Evolutionary conservation across 2,113 vertebrate species (phyloP), one percentile per base, ranked within the genome.

Genomic region (Paraplagusia blochii): DNA sequence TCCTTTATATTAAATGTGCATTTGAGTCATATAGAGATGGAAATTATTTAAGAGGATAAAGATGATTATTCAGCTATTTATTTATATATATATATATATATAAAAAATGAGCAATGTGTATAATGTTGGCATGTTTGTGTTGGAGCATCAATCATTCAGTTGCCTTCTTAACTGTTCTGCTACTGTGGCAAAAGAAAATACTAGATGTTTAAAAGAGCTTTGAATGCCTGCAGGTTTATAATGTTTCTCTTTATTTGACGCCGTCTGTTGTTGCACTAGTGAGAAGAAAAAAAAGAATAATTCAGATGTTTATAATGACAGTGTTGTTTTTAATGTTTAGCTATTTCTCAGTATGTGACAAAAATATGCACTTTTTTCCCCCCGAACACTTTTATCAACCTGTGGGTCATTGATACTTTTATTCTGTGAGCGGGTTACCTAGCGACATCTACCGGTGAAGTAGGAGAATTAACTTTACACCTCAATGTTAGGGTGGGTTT

Each of bases 41-140:
- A 90, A 79, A 89, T 85, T 88, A 91, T 91, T 90, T 90, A 90
- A 88, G 78, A 92, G 71, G 82, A 83, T 88, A 80, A 85, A 89
- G 76, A 88, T 80, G 83, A 88, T 88, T 72, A 82, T 80, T 88
- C 80, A 88, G 77, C 81, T 91, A 92, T 92, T 91, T 92, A 92
- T 92, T 92, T 92, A 84, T 92, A 85, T 88, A 85, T 86, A 83
- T n/a, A n/a, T n/a, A n/a, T 90, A 83, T 65, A 78, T 88, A 85
- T 86, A 83, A 82, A 89, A 85, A 87, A 82, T 81, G 76, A 88
- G 84, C 82, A 54, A 85, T 74, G 87, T 91, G 85, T 91, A 88
- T 88, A 88, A 81, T 89, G 88, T 90, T 90, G 86, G 91, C 90
- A 91, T 92, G 90, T 90, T 91, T 91, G 87, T 91, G 89, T 87